A percentile compares a stretch with the other conserved stretches of the same genome.
These are phyloP conservation scores for Dendrolimus houi DNA, from an alignment of 2,888 invertebrate genomes.

Conservation along the genomic window DNA sequence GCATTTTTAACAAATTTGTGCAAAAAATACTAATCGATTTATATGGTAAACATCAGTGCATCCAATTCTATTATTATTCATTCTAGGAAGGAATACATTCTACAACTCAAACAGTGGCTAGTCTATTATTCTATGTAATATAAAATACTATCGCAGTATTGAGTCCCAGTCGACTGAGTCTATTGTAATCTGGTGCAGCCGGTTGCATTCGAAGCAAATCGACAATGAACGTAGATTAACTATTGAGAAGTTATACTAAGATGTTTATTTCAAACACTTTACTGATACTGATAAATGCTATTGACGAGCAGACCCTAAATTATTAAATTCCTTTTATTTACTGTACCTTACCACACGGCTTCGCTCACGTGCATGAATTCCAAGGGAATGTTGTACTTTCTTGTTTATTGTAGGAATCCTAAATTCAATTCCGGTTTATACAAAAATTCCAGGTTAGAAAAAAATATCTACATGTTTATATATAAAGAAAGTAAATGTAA, in stretches of 20 bases:
- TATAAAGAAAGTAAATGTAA: no score
- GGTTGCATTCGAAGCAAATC: constrained; percentile 56
- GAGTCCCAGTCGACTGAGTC: constrained; percentile 49
- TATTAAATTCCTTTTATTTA: no score
- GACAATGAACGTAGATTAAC: constrained; percentile 68
- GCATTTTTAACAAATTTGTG: no score
- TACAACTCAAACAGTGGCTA: constrained; percentile 4
- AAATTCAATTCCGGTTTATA: no score
- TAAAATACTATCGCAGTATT: constrained; percentile 27
- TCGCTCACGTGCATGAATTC: neutral
- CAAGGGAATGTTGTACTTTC: neutral
- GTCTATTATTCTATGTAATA: constrained; percentile 15
- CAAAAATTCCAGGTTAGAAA: no score
- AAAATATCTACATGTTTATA: no score
- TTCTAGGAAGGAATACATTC: neutral
- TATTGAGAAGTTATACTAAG: constrained; percentile 50
- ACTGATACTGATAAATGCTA: no score
- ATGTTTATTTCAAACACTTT: constrained; percentile 35
- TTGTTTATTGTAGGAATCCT: neutral
- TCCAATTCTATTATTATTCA: neutral
- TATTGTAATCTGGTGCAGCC: constrained; percentile 46
- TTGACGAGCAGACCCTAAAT: no score
- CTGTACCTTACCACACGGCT: neutral
- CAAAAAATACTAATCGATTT: neutral
- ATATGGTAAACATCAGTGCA: neutral